Percentiles rank a stretch among this genome's conserved stretches.
Evolutionary conservation across 2,797 vertebrate genomes (phyloP).

Genomic region (Pantherophis vulpinus): DNA sequence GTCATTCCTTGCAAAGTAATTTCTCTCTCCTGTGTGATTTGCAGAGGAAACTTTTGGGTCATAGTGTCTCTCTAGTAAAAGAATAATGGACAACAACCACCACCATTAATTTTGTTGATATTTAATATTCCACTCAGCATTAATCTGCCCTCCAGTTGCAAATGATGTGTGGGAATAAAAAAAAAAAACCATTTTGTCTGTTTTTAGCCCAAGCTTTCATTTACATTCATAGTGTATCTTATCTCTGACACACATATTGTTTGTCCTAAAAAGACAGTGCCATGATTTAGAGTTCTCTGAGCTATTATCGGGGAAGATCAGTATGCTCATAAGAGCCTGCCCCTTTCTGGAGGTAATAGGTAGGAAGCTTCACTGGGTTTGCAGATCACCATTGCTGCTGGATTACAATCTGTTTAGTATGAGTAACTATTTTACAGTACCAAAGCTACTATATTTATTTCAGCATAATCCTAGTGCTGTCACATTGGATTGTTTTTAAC

Average conservation of each 20-base stretch:
- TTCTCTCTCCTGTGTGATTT: not conserved
- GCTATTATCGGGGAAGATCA: not conserved
- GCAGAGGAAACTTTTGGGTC: not conserved
- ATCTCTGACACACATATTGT: conserved; percentile 21
- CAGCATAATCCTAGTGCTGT: not conserved
- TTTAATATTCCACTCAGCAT: not conserved
- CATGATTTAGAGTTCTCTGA: not conserved
- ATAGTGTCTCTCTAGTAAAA: not conserved
- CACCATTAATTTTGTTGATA: conserved; percentile 6
- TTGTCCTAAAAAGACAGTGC: conserved; percentile 13
- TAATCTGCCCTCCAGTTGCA: conserved; percentile 1
- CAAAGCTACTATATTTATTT: not conserved
- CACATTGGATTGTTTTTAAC: not conserved
- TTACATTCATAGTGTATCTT: conserved; percentile 14
- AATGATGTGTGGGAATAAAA: conserved; percentile 3
- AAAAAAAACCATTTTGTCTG: not conserved
- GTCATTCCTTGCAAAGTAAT: not conserved
- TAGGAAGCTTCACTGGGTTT: not conserved
- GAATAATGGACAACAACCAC: not conserved
- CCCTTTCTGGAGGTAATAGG: not conserved
- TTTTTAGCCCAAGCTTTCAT: conserved; percentile 17
- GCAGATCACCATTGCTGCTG: not conserved
- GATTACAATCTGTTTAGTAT: not conserved
- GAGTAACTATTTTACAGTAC: not conserved
- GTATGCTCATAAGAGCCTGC: not conserved